Conservation (phyloP, 1,140 invertebrate genomes). For the Hylyphantes graminicola region DNA sequence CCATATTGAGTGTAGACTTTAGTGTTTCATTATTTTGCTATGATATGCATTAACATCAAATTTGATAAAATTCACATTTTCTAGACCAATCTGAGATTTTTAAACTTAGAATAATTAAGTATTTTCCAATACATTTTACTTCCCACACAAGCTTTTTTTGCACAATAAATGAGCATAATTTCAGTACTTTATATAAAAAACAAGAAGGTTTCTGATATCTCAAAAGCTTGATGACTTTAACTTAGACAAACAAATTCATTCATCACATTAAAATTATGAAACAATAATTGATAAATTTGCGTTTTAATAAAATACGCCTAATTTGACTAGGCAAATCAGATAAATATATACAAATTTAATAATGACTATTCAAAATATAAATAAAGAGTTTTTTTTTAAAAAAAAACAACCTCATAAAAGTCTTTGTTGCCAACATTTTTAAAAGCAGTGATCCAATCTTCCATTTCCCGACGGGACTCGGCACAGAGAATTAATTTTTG, state of each 20-base stretch:
- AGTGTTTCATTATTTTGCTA: background rate
- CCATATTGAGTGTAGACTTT: background rate
- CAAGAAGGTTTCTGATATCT: no score
- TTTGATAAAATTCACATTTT: no score
- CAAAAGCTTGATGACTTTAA: no score
- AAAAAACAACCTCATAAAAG: constrained; percentile 71
- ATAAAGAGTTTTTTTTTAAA: background rate
- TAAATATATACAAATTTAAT: background rate
- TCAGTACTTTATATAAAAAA: no score
- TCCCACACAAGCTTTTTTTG: no score
- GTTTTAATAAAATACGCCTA: background rate
- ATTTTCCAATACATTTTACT: no score
- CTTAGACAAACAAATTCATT: no score
- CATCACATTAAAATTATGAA: no score
- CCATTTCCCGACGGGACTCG: constrained; percentile 86
- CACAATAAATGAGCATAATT: no score
- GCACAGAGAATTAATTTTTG: constrained; percentile 85
- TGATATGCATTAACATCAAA: background rate
- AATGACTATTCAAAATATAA: background rate
- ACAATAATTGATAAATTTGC: no score
- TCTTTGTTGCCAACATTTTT: constrained; percentile 79
- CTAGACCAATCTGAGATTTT: no score
- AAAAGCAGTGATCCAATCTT: constrained; percentile 85
- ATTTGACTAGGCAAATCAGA: background rate
- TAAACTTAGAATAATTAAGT: no score